Evolutionary conservation across 2,113 vertebrate species (phyloP).

Genomic region (Pseudopipra pipra): DNA sequence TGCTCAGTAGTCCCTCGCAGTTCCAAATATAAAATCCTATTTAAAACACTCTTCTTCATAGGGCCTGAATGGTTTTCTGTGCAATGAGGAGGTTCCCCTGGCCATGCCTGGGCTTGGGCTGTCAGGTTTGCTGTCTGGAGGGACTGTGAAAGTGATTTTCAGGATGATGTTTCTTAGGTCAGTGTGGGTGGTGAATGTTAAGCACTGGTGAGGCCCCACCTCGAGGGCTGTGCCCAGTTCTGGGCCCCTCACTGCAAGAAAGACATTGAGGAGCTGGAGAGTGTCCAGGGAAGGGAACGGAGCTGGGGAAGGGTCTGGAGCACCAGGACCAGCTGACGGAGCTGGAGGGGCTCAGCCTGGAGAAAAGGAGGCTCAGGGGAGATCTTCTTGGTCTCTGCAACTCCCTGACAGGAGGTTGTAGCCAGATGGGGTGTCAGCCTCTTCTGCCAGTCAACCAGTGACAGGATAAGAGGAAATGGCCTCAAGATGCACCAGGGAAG

Average conservation of each 20-base stretch:
- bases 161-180: neutral
- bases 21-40: neutral
- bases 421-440: neutral
- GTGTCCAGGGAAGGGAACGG: accelerated
- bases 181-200: neutral
- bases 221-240: accelerated
- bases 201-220: neutral
- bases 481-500: neutral
- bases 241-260: neutral
- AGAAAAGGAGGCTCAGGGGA: neutral
- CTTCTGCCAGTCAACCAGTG: neutral
- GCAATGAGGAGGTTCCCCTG: neutral
- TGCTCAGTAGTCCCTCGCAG: neutral
- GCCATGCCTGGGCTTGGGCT: neutral
- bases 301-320: neutral
- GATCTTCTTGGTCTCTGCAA: neutral
- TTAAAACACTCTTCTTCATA: neutral
- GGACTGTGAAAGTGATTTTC: neutral
- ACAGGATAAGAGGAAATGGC: neutral
- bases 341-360: neutral
- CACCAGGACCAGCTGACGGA: neutral
- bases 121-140: neutral
- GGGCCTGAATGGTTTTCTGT: neutral
- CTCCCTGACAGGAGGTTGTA: neutral
- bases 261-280: neutral